Percentiles rank a stretch among this genome's conserved stretches.
Evolutionary conservation across 2,888 invertebrate genomes (phyloP).

Genomic region (Cantharis flavilabris): DNA sequence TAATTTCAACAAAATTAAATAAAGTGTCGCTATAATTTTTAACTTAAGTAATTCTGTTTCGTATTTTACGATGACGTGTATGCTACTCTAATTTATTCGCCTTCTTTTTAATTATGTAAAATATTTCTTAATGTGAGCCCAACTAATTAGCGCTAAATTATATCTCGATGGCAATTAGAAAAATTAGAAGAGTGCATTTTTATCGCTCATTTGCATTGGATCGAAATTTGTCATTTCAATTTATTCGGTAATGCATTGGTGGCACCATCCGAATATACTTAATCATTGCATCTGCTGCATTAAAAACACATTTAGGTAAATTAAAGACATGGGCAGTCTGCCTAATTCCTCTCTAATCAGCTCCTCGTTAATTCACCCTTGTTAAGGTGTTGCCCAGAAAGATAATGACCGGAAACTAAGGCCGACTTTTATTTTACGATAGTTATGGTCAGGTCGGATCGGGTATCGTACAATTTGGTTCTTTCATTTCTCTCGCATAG

Average conservation of each 20-base stretch:
- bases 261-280: conserved; percentile 19
- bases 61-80: background rate
- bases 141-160: background rate
- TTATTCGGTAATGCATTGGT: conserved; percentile 14
- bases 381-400: conserved; percentile 42
- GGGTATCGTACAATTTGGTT: conserved; percentile 20
- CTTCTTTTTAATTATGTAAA: background rate
- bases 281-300: conserved; percentile 40
- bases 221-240: conserved; percentile 21
- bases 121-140: background rate
- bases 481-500: conserved; percentile 2
- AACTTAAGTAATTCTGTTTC: background rate
- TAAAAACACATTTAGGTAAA: conserved; percentile 42
- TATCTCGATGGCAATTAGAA: background rate
- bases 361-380: conserved; percentile 46
- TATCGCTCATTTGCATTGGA: conserved; percentile 5
- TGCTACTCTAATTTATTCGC: background rate
- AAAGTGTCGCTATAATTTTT: conserved; percentile 5
- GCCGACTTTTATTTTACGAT: conserved; percentile 35
- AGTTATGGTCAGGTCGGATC: conserved; percentile 13
- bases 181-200: background rate
- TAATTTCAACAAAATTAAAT: conserved; percentile 15
- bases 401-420: conserved; percentile 44
- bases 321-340: conserved; percentile 37
- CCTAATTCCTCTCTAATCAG: conserved; percentile 45